These are phyloP conservation scores for Megaceryle alcyon DNA, from an alignment of 2,797 vertebrate genomes.

Conservation along the genomic window DNA sequence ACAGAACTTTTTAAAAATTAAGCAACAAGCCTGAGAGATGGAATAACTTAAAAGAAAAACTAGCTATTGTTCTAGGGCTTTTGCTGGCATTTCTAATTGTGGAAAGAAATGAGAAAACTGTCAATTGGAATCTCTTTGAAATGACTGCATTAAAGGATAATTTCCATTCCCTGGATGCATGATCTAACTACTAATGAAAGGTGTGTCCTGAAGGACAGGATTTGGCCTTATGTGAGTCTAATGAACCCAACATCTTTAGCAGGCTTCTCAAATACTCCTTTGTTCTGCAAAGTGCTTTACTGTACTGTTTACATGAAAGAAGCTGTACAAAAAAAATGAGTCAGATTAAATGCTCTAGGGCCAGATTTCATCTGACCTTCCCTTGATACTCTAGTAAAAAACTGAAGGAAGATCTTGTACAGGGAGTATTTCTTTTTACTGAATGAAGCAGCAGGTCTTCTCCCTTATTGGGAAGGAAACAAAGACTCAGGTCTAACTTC, in stretches of 20 bases:
- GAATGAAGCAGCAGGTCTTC: not conserved
- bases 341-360: conserved; percentile 34
- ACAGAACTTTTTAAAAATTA: not conserved
- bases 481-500: not conserved
- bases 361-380: conserved; percentile 45
- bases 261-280: conserved; percentile 39
- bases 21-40: not conserved
- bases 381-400: not conserved
- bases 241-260: conserved; percentile 31
- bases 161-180: conserved; percentile 17
- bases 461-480: not conserved
- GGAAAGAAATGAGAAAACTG: conserved; percentile 50
- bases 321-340: conserved; percentile 19
- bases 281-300: conserved; percentile 35
- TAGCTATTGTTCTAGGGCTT: conserved; percentile 15
- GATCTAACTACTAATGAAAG: conserved; percentile 53
- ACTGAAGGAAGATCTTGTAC: not conserved
- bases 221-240: conserved; percentile 21
- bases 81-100: conserved; percentile 34
- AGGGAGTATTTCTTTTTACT: not conserved
- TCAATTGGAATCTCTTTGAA: conserved; percentile 45
- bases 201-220: conserved; percentile 49
- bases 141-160: not conserved
- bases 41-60: conserved; percentile 27
- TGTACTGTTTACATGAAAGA: conserved; percentile 45